Evolutionary conservation across 1,140 invertebrate genomes (phyloP), one percentile per base, ranked within the genome.

Genomic region (Pissodes strobi): DNA sequence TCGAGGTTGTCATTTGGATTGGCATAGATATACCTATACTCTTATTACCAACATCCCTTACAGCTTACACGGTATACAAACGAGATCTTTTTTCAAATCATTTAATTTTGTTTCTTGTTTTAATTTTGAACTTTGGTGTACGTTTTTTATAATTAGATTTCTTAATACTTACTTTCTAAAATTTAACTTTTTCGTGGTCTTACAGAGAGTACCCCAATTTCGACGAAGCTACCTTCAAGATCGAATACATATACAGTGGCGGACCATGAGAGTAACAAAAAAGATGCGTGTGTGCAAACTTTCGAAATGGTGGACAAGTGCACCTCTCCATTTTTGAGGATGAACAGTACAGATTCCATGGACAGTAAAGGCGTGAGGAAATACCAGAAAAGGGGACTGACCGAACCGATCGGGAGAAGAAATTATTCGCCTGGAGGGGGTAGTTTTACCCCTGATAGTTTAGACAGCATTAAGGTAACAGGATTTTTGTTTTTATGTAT

Each of bases 281-380:
- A 75, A 55, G 82, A 85, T 58, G 83, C 78, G 0, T 78, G 82
- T 2, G 83, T 83, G 22, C 84, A 85, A 67, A 85, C 84, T 1
- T 82, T 80, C 18, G 80, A 83, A 56, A 76, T 82, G 66, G 70
- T 76, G 6, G 76, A 77, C 51, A 77, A 77, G 66, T 75, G 74
- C 67, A 75, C 79, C 17, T 75, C 76, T 52, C 77, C 73, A 15
- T 73, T 71, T 55, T 46, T 72, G 17, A 58, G 65, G 52, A 49
- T 59, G 38, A 69, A 68, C 21, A 66, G 51, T 41, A 46, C 39
- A n/a, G 43, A 62, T 3, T 57, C 45, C 13, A 43, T 63, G 13
- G 64, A 64, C n/a, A 41, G 58, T 17, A 52, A 30, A 12, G 55
- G 37, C 13, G 34, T 52, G 49, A 48, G 46, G 12, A 70, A 68